phyloP scores from a whole-genome alignment of 2,113 vertebrate genomes.

The Rhea pennata region DNA sequence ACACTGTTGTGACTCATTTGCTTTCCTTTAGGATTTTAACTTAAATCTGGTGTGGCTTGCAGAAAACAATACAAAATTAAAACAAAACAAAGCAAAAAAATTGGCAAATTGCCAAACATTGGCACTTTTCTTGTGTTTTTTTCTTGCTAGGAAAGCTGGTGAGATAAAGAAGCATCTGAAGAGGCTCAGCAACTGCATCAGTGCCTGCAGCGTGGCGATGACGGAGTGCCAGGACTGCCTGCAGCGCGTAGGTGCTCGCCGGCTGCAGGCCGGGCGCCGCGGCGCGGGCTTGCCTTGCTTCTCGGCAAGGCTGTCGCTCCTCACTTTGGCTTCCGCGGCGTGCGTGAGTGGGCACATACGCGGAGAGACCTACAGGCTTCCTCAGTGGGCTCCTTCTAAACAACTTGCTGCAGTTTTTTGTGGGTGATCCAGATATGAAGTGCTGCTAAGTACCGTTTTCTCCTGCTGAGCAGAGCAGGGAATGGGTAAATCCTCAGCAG shows the following conservation, averaged over 20 bases:
- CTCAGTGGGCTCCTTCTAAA: accelerated
- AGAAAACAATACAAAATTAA: neutral
- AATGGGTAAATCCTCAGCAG: neutral
- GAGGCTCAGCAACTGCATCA: constrained; percentile 78
- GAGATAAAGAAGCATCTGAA: constrained; percentile 84
- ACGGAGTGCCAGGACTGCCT: constrained; percentile 80
- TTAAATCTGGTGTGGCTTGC: neutral
- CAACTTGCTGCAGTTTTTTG: neutral
- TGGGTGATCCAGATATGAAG: neutral
- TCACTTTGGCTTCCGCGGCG: accelerated
- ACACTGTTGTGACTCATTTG: neutral
- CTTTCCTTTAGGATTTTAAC: neutral
- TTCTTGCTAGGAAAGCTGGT: constrained; percentile 74
- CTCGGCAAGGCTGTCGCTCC: neutral
- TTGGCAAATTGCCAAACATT: too few species aligned
- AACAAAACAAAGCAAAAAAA: neutral
- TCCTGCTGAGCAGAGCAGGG: accelerated
- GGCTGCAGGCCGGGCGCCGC: too few species aligned
- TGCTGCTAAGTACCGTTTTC: neutral
- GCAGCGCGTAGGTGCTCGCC: constrained; percentile 71
- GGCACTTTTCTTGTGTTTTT: accelerated
- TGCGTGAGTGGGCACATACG: accelerated
- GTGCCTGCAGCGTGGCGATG: constrained; percentile 77
- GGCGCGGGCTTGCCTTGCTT: neutral
- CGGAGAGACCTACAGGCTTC: neutral